Conservation (phyloP, 2,113 vertebrate genomes). For the Jacana jacana region DNA sequence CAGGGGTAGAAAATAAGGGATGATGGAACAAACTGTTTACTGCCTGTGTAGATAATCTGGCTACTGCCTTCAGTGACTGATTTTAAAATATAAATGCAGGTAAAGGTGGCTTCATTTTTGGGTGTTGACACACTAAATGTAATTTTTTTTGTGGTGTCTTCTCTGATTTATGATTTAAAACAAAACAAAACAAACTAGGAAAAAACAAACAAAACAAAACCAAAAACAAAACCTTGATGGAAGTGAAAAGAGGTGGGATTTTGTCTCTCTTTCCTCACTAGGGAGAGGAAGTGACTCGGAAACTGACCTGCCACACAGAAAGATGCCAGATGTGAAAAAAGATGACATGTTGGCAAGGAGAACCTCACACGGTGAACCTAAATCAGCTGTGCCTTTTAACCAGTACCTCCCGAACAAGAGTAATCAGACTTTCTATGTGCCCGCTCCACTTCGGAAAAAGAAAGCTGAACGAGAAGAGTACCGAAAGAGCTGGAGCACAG, state of each 20-base stretch:
- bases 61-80: background rate
- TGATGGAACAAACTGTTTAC: background rate
- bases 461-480: conserved; percentile 82
- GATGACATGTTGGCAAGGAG: conserved; percentile 94
- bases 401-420: conserved; percentile 97
- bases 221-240: background rate
- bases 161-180: background rate
- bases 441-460: conserved; percentile 84
- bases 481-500: conserved; percentile 91
- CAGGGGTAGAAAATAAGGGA: background rate
- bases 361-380: conserved; percentile 88
- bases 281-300: conserved; percentile 96
- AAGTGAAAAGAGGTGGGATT: background rate
- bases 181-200: background rate
- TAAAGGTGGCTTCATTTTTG: background rate
- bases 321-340: conserved; percentile 91
- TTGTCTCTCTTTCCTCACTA: conserved; percentile 46
- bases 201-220: background rate
- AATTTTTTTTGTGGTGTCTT: background rate
- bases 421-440: conserved; percentile 91
- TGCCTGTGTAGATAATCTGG: background rate
- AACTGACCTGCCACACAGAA: conserved; percentile 88
- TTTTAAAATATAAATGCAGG: background rate
- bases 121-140: background rate
- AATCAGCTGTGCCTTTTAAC: conserved; percentile 93